Conservation (phyloP, 1,140 invertebrate species). For the Drosophila watanabei region DNA sequence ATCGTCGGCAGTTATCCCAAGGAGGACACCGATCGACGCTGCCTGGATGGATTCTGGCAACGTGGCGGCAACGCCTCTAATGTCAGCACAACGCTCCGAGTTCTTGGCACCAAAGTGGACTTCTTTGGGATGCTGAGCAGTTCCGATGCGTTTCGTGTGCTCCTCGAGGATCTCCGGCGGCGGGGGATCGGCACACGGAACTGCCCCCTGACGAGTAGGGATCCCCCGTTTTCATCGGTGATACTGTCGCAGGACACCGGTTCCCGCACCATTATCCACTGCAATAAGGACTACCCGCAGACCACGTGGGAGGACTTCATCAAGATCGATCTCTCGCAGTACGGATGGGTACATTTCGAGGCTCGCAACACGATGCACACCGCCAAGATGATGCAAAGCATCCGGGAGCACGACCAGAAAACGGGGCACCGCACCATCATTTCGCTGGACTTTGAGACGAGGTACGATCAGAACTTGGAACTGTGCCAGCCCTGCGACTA, state of each 20-base stretch:
- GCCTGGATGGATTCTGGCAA: conserved; percentile 88
- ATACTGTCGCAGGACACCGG: conserved; percentile 87
- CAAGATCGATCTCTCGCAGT: conserved; percentile 86
- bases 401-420: conserved; percentile 86
- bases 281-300: conserved; percentile 88
- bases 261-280: conserved; percentile 89
- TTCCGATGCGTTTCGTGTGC: conserved; percentile 86
- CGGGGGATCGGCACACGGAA: conserved; percentile 87
- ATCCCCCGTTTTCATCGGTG: conserved; percentile 87
- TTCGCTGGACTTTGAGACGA: conserved; percentile 90
- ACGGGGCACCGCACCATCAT: conserved; percentile 85
- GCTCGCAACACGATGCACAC: conserved; percentile 88
- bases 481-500: conserved; percentile 88
- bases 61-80: conserved; percentile 92
- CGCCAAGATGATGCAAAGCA: conserved; percentile 87
- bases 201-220: conserved; percentile 83
- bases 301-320: conserved; percentile 88
- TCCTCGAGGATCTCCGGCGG: conserved; percentile 87
- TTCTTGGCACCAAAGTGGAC: conserved; percentile 87
- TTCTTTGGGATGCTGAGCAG: conserved; percentile 88
- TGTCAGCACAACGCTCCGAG: conserved; percentile 88
- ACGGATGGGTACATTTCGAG: conserved; percentile 91
- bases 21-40: conserved; percentile 88
- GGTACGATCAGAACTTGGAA: conserved; percentile 85
- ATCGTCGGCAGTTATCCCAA: conserved; percentile 86